These are phyloP conservation scores for Nothoprocta perdicaria DNA, from an alignment of 2,113 vertebrate genomes.

Conservation along the genomic window DNA sequence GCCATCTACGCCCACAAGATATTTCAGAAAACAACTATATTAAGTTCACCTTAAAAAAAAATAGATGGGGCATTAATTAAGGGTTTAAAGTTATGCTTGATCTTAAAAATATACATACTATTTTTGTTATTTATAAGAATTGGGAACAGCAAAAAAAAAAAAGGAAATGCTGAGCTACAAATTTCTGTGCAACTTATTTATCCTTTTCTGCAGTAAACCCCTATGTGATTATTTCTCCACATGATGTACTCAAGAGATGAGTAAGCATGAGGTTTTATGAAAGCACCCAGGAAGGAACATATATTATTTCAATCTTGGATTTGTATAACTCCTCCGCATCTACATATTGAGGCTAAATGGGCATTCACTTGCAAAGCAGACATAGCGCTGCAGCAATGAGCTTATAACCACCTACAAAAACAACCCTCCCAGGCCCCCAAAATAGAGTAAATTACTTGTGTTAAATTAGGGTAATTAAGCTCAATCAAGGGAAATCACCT, in stretches of 20 bases:
- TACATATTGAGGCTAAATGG: fast-evolving
- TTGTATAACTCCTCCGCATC: not conserved
- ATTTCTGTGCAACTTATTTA: not conserved
- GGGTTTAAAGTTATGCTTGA: too few relatives aligned
- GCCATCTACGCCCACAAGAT: too few relatives aligned
- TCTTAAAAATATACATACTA: not conserved
- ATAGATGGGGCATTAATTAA: not conserved
- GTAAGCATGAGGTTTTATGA: not conserved
- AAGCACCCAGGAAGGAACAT: not conserved
- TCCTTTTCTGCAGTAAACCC: not conserved
- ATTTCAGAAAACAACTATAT: not conserved
- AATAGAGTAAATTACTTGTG: not conserved
- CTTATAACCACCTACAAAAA: not conserved
- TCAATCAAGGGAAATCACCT: not conserved
- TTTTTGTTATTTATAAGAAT: not conserved
- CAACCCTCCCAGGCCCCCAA: too few relatives aligned
- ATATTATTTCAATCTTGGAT: not conserved
- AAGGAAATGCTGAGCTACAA: not conserved
- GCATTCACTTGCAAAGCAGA: not conserved
- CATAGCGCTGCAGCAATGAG: not conserved
- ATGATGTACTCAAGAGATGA: not conserved
- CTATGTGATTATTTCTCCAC: not conserved
- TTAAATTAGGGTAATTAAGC: not conserved
- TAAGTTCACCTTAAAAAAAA: not conserved
- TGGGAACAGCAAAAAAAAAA: not conserved